These are phyloP conservation scores for Plusia festucae DNA, from an alignment of 2,888 invertebrate species.

Conservation along the genomic window DNA sequence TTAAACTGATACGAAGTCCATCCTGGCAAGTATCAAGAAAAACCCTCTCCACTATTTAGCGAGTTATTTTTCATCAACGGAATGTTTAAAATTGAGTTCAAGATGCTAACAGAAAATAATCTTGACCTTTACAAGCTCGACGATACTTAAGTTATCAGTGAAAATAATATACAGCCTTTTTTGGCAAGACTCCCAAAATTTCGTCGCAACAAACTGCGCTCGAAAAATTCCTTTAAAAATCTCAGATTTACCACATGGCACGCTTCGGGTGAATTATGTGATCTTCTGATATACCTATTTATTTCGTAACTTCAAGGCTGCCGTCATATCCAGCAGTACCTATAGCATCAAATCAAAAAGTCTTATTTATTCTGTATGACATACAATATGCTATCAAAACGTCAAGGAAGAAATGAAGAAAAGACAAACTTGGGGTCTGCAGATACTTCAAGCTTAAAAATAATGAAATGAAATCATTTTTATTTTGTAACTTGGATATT, in stretches of 20 bases:
- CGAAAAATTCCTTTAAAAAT: conserved; percentile 45
- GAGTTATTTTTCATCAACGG: background rate
- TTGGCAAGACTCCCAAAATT: conserved; percentile 47
- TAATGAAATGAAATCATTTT: too few species aligned
- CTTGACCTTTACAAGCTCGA: conserved; percentile 6
- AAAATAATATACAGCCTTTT: conserved; percentile 39
- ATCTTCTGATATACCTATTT: conserved; percentile 15
- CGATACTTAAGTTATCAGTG: conserved; percentile 41
- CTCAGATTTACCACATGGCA: conserved; percentile 39
- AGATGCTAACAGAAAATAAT: background rate
- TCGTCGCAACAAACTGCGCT: conserved; percentile 30
- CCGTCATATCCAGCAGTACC: conserved; percentile 3
- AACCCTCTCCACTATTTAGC: background rate
- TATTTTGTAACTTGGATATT: too few species aligned
- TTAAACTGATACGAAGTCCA: too few species aligned
- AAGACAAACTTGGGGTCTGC: too few species aligned
- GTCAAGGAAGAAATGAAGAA: too few species aligned
- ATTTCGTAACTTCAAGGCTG: background rate
- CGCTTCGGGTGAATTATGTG: conserved; percentile 37
- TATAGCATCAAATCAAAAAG: too few species aligned
- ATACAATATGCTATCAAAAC: background rate
- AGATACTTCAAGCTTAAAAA: too few species aligned
- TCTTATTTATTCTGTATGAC: background rate
- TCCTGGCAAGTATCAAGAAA: too few species aligned
- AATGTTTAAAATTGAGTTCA: background rate